These are phyloP conservation scores for Varecia variegata DNA, from an alignment of 2,797 vertebrate species.

Conservation along the genomic window DNA sequence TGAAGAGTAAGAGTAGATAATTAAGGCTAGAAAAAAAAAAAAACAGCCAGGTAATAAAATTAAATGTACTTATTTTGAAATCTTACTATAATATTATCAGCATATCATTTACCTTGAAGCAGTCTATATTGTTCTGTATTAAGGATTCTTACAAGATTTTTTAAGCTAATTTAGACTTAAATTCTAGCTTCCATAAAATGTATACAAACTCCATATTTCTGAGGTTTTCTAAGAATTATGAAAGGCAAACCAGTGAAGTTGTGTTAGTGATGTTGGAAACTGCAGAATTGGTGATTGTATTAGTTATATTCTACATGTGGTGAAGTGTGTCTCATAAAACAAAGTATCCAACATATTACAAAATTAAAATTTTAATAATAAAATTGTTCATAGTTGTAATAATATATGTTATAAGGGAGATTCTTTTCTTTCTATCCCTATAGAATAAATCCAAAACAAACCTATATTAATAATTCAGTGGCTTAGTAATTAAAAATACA, in stretches of 20 bases:
- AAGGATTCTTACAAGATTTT: neutral
- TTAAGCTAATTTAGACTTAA: neutral
- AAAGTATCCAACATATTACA: neutral
- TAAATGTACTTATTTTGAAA: conserved; percentile 10
- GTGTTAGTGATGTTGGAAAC: neutral
- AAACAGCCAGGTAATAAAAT: neutral
- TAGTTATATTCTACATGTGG: neutral
- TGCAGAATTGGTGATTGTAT: neutral
- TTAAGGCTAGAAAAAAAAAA: neutral
- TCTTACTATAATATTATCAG: neutral
- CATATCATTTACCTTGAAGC: neutral
- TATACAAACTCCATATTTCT: neutral
- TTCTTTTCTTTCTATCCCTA: neutral
- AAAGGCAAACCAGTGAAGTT: neutral
- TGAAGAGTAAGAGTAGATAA: neutral
- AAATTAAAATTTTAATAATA: conserved; percentile 38
- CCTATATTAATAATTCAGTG: conserved; percentile 34
- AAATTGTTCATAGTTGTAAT: neutral
- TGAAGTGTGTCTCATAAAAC: neutral
- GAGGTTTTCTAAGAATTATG: neutral
- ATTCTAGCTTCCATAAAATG: neutral
- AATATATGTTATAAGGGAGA: neutral
- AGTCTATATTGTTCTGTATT: neutral
- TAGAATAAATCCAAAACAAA: neutral
- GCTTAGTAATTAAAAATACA: conserved; percentile 32